These are phyloP conservation scores for Pongo pygmaeus DNA, from an alignment of 2,113 vertebrate genomes.

Conservation along the genomic window DNA sequence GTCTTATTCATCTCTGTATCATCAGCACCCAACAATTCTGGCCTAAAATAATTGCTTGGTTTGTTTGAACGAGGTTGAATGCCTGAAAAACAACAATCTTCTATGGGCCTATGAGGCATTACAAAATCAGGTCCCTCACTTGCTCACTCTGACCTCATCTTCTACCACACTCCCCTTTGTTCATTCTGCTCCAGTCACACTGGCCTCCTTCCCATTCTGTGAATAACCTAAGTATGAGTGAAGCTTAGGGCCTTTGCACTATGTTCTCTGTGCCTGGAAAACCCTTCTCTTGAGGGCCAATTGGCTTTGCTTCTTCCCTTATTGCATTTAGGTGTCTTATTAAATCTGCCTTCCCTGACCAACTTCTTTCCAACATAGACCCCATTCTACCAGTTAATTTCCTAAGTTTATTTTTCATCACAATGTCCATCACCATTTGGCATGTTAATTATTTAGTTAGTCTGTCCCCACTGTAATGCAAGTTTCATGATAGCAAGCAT, in stretches of 20 bases:
- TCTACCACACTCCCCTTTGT: not conserved
- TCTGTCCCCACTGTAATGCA: not conserved
- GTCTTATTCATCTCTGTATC: not conserved
- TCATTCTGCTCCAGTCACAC: not conserved
- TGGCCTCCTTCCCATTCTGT: not conserved
- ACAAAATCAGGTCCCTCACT: not conserved
- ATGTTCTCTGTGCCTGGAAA: not conserved
- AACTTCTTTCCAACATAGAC: not conserved
- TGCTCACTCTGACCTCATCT: not conserved
- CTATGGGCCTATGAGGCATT: not conserved
- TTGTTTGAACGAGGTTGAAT: not conserved
- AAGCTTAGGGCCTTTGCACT: not conserved
- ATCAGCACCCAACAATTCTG: not conserved
- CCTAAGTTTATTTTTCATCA: not conserved
- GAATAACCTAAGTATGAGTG: not conserved
- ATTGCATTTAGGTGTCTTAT: not conserved
- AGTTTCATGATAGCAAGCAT: not conserved
- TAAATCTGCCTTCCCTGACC: not conserved
- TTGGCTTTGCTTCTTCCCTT: not conserved
- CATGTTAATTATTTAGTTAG: not conserved
- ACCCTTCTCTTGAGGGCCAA: not conserved
- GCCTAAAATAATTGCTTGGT: slow-evolving; percentile 9
- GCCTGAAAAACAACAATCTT: not conserved
- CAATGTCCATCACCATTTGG: not conserved
- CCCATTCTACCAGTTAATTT: not conserved